Conservation (phyloP, 2,113 vertebrate species). For the Sebastes fasciatus region DNA sequence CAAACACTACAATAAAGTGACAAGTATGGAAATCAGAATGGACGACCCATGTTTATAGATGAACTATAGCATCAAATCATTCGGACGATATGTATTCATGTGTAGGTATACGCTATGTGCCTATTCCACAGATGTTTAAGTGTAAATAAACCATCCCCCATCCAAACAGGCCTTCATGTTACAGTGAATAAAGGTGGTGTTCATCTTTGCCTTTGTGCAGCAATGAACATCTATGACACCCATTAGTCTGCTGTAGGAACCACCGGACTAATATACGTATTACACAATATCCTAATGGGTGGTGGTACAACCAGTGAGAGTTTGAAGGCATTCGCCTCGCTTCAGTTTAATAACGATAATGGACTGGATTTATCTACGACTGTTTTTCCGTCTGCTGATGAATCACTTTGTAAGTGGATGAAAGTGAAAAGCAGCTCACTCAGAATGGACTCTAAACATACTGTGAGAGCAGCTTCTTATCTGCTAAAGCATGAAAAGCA, state of each 20-base stretch:
- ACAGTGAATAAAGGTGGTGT: conserved; percentile 34
- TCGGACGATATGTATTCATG: neutral
- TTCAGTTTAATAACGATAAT: conserved; percentile 67
- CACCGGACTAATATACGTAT: conserved; percentile 7
- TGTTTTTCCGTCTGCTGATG: conserved; percentile 43
- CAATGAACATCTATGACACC: conserved; percentile 37
- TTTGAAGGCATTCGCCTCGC: conserved; percentile 24
- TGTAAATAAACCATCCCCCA: conserved; percentile 33
- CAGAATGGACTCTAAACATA: neutral
- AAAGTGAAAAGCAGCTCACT: conserved; percentile 31
- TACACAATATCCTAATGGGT: conserved; percentile 31
- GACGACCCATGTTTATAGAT: neutral
- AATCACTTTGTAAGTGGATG: conserved; percentile 41
- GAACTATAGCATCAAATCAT: neutral
- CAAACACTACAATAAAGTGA: neutral
- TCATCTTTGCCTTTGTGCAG: conserved; percentile 34
- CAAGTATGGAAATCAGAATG: neutral
- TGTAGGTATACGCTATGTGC: neutral
- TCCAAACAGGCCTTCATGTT: conserved; percentile 23
- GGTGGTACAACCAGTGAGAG: conserved; percentile 13
- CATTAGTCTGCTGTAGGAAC: conserved; percentile 37
- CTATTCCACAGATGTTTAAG: neutral
- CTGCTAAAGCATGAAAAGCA: neutral
- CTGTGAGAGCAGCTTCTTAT: neutral
- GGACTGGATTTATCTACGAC: conserved; percentile 54